These are phyloP conservation scores for Gymnoscopelus microlampas DNA, from an alignment of 2,797 vertebrate species.

Conservation along the genomic window DNA sequence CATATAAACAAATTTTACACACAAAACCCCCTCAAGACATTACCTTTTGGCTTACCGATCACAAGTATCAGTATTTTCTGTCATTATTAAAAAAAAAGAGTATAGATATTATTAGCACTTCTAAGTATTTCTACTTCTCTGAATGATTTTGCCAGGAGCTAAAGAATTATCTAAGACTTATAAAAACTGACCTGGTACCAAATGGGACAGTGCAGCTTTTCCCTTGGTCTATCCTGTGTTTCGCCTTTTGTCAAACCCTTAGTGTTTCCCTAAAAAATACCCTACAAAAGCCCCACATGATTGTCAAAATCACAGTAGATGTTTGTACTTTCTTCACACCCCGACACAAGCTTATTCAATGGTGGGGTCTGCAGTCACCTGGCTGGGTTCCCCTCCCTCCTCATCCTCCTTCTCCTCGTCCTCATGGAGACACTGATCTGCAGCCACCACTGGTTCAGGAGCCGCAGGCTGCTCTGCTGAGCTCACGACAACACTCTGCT, in stretches of 20 bases:
- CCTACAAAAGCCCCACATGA: constrained; percentile 28
- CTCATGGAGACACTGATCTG: constrained; percentile 45
- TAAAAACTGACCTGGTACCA: neutral
- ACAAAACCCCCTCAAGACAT: neutral
- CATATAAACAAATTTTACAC: constrained; percentile 25
- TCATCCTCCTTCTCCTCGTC: constrained; percentile 25
- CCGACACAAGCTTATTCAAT: constrained; percentile 50
- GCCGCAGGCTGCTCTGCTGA: constrained; percentile 33
- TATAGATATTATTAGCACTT: constrained; percentile 13
- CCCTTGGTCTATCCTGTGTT: neutral
- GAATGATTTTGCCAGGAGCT: constrained; percentile 29
- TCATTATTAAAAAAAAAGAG: constrained; percentile 24
- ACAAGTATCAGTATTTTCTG: constrained; percentile 42
- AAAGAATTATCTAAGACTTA: neutral
- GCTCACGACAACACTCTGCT: too few relatives aligned
- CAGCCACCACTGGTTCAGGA: constrained; percentile 14
- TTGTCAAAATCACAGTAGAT: constrained; percentile 49
- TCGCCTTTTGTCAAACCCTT: neutral
- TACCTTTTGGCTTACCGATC: constrained; percentile 27
- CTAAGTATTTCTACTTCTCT: neutral
- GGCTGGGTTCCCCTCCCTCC: constrained; percentile 2
- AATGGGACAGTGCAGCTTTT: neutral
- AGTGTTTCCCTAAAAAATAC: constrained; percentile 24
- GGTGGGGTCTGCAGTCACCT: constrained; percentile 4
- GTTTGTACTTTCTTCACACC: constrained; percentile 14